Base-by-base conservation (phyloP, 2,888 invertebrate genomes). In the Penaeus monodon region DNA sequence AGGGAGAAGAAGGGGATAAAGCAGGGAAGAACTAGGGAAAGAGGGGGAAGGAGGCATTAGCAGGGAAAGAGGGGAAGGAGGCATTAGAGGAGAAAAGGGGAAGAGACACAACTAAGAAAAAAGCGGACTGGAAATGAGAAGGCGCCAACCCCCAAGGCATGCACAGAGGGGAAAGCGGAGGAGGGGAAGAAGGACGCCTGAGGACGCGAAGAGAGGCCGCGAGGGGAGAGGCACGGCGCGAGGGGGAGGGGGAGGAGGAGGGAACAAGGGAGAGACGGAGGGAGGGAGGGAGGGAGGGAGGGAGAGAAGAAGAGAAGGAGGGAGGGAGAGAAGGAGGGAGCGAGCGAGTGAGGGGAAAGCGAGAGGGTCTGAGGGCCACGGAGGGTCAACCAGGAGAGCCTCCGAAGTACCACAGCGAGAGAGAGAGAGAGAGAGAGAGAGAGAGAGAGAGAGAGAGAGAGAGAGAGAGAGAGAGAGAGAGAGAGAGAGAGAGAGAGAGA, bases 361-460 rank as follows among this genome's bases (percentile, higher is more conserved):
- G 73, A 33, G 73, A 33, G 73, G 29, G 73, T 73, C 29, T 73
- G 73, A 33, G 73, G 29, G 73, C 38, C 17, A 33, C 29, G 29
- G 73, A 33, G 73, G 17, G 27, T 73, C 29, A 33, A 38, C 38
- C 2, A 33, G 73, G 33, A 38, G 14, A 10, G 33, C 38, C 44
- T 29, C 24, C 10, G 49, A 14, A 14, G 49, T 49, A 7, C 49
- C 49, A 57, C 14, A 57, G 57, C 12, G 17, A 57, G 57, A 57
- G 27, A 77, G 63, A 29, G n/a, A 29, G n/a, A n/a, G 49, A 77
- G 2, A 44, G 77, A 77, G 49, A 49, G 27, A 44, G 49, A 77
- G 77, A 77, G 77, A 77, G 77, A 77, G 57, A 77, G 57, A 77
- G 57, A 77, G 77, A 77, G 57, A 77, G 77, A 77, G 44, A 74